Percentiles rank a stretch among this genome's conserved stretches.
phyloP scores from a whole-genome alignment of 2,888 invertebrate species.

The Drosophila histrio region DNA sequence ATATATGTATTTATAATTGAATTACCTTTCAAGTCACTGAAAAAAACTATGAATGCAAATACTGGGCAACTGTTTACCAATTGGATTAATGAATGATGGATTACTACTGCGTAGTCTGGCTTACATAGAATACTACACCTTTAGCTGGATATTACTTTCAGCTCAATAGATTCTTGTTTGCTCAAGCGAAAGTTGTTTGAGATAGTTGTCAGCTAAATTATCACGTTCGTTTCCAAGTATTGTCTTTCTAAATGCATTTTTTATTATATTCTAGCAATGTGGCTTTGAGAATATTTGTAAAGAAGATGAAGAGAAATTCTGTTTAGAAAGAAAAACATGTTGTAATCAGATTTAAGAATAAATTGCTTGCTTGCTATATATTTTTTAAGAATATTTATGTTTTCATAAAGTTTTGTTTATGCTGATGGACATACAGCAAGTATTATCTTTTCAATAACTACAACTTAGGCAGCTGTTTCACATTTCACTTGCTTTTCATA shows the following conservation, averaged over 20 bases:
- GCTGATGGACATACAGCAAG: too few relatives aligned
- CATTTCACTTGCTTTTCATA: not conserved
- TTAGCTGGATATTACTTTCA: not conserved
- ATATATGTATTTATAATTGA: conserved; percentile 41
- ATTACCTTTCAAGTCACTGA: conserved; percentile 30
- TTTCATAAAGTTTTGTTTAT: not conserved
- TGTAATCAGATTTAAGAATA: too few relatives aligned
- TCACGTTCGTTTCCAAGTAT: not conserved
- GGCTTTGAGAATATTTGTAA: not conserved
- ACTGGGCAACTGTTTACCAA: conserved; percentile 5
- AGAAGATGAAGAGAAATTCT: too few relatives aligned
- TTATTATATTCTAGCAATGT: not conserved
- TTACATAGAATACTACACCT: not conserved
- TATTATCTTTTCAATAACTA: too few relatives aligned
- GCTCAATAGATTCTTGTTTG: not conserved
- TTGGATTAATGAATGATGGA: conserved; percentile 8
- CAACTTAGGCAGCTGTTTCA: not conserved
- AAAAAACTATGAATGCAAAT: not conserved
- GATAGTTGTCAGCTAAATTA: not conserved
- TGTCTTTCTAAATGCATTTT: not conserved
- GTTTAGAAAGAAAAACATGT: too few relatives aligned
- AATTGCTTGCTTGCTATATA: too few relatives aligned
- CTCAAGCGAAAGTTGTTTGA: not conserved
- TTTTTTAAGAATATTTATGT: too few relatives aligned
- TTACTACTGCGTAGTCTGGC: not conserved